A percentile compares a stretch with the other conserved stretches of the same genome.
phyloP scores from a whole-genome alignment of 1,140 invertebrate species.

The Drosophila melanogaster region DNA sequence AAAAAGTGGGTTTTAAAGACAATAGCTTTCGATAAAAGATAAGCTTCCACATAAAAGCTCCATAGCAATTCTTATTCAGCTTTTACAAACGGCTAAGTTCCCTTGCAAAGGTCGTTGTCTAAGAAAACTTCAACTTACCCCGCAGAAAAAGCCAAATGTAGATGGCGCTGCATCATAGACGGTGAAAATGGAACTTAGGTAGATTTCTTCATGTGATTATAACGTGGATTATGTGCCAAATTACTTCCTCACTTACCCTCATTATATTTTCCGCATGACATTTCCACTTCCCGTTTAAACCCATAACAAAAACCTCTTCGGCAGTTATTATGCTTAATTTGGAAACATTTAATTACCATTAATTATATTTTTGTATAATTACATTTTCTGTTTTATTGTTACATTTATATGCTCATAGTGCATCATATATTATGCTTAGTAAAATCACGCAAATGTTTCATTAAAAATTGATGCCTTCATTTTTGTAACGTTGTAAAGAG shows the following conservation, averaged over 20 bases:
- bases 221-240: slow-evolving; percentile 3
- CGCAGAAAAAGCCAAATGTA: slow-evolving; percentile 20
- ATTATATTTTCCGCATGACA: slow-evolving; percentile 15
- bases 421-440: slow-evolving; percentile 67
- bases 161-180: slow-evolving; percentile 23
- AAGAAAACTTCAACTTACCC: slow-evolving; percentile 5
- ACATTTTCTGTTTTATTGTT: slow-evolving; percentile 73
- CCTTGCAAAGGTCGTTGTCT: slow-evolving; percentile 10
- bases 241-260: slow-evolving; percentile 17
- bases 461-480: slow-evolving; percentile 73
- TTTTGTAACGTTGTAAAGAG: slow-evolving; percentile 51
- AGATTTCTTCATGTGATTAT: slow-evolving; percentile 1
- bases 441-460: slow-evolving; percentile 79
- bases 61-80: background rate
- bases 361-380: slow-evolving; percentile 82
- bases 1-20: slow-evolving; percentile 3
- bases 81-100: slow-evolving; percentile 8
- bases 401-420: slow-evolving; percentile 52
- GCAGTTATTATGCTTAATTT: slow-evolving; percentile 71
- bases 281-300: slow-evolving; percentile 5
- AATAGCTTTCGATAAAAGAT: slow-evolving; percentile 4
- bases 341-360: slow-evolving; percentile 73
- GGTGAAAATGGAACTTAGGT: background rate
- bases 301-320: slow-evolving; percentile 10
- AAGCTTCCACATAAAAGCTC: slow-evolving; percentile 12